Evolutionary conservation across 2,113 vertebrate species (phyloP), one percentile per base, ranked within the genome.

Genomic region (Leucoraja erinaceus): DNA sequence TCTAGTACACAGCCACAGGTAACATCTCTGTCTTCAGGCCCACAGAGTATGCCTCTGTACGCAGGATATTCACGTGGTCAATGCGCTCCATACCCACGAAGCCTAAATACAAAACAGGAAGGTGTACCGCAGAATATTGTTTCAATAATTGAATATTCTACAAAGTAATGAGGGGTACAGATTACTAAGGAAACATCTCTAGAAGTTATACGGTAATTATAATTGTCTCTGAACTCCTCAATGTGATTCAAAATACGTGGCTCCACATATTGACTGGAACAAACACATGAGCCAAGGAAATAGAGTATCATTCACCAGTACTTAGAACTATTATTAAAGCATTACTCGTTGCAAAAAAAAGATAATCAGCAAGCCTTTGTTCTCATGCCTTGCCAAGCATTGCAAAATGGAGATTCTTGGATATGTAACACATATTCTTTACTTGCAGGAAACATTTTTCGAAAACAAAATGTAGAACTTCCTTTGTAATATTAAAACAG

Each of bases 211-310:
- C 38, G 38, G 90, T 91, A 91, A 74, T 72, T 72, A 25, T 72
- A 8, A 63, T 68, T 90, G 18, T 4, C 66, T 91, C 33, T 72
- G 90, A 31, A 2, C 63, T 88, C 59, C 66, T 6, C 68, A 38
- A 28, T 25, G 5, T 54, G 28, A 12, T 95, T 94, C 93, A 94
- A 93, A 47, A 47, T 47, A 95, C 93, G 93, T 18, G 83, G 59
- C 61, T 88, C 83, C 5, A 88, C 14, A 88, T 63, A n/a, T 31
- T 59, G 11, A 84, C 22, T 22, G n/a, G 81, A 84, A 61, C 59
- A 61, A 61, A 88, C 12, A 31, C 12, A n/a, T 63, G 28, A 28
- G 28, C n/a, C 59, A 88, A 63, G 31, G 28, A 63, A 88, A n/a
- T 18, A 31, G n/a, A 61, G 22, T 4, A 61, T 25, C 56, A 56